Evolutionary conservation across 2,888 invertebrate species (phyloP).

Genomic region (Malthinus flaveolus): DNA sequence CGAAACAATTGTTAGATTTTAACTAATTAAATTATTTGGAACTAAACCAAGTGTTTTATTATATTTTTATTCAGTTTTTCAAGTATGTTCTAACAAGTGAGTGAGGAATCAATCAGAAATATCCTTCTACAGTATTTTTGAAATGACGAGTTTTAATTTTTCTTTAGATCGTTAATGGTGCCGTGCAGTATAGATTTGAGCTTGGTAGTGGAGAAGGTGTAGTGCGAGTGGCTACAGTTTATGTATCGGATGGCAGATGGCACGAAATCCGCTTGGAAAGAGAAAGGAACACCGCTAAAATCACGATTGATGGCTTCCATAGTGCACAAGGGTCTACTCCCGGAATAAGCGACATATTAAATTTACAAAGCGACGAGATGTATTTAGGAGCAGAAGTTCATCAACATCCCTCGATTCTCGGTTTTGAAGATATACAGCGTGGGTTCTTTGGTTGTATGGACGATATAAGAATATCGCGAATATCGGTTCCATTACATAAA

Average conservation of each 20-base stretch:
- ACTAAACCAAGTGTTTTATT: too few species aligned
- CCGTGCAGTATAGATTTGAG: constrained; percentile 88
- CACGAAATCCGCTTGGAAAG: constrained; percentile 80
- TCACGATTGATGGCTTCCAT: constrained; percentile 77
- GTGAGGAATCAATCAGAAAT: too few species aligned
- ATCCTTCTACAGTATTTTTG: too few species aligned
- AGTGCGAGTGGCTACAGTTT: constrained; percentile 75
- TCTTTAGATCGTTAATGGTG: constrained; percentile 73
- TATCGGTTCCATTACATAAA: constrained; percentile 74
- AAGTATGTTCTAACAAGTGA: too few species aligned
- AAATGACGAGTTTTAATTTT: too few species aligned
- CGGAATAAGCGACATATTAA: constrained; percentile 80
- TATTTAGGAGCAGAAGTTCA: constrained; percentile 83
- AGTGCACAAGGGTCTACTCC: constrained; percentile 77
- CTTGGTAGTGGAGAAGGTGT: constrained; percentile 89
- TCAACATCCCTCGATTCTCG: constrained; percentile 72
- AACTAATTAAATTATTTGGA: too few species aligned
- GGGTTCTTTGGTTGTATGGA: constrained; percentile 94
- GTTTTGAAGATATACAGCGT: constrained; percentile 73
- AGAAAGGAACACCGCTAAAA: constrained; percentile 75
- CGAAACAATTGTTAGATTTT: too few species aligned
- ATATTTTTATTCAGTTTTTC: too few species aligned
- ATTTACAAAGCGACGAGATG: constrained; percentile 81
- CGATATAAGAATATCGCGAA: constrained; percentile 77
- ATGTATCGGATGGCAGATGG: constrained; percentile 85